Evolutionary conservation across 2,888 invertebrate species (phyloP).

Genomic region (Antheraea yamamai): DNA sequence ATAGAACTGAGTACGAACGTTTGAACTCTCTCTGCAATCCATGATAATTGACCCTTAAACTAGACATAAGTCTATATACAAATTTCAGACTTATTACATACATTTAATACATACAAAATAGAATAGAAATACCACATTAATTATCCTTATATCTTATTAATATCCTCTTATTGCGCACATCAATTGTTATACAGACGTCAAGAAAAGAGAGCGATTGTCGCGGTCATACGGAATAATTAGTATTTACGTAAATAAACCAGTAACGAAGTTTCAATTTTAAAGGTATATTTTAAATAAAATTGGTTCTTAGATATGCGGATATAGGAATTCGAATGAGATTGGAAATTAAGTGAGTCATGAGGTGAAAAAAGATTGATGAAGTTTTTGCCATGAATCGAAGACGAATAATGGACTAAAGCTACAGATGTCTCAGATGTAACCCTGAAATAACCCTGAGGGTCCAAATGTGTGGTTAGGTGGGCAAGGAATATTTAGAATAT

Average conservation of each 20-base stretch:
- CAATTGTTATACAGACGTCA: conserved; percentile 5
- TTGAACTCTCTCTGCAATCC: too few species aligned
- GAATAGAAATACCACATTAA: neutral
- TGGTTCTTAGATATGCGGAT: neutral
- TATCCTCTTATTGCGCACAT: conserved; percentile 1
- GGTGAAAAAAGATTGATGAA: neutral
- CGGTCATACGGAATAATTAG: neutral
- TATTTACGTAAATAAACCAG: neutral
- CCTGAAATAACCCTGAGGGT: neutral
- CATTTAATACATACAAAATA: neutral
- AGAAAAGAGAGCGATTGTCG: neutral
- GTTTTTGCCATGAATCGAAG: neutral
- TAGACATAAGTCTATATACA: too few species aligned
- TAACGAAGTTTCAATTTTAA: neutral
- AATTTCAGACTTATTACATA: neutral
- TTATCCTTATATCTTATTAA: conserved; percentile 8
- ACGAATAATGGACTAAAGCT: neutral
- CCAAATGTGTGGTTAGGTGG: neutral
- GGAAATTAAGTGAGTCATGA: neutral
- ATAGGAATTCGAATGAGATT: neutral
- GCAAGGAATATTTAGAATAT: neutral
- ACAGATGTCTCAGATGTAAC: neutral
- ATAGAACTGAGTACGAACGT: too few species aligned
- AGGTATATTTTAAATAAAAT: neutral
- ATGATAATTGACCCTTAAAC: too few species aligned